These are phyloP conservation scores for Ophion slaviceki DNA, from an alignment of 2,888 invertebrate species.

Conservation along the genomic window DNA sequence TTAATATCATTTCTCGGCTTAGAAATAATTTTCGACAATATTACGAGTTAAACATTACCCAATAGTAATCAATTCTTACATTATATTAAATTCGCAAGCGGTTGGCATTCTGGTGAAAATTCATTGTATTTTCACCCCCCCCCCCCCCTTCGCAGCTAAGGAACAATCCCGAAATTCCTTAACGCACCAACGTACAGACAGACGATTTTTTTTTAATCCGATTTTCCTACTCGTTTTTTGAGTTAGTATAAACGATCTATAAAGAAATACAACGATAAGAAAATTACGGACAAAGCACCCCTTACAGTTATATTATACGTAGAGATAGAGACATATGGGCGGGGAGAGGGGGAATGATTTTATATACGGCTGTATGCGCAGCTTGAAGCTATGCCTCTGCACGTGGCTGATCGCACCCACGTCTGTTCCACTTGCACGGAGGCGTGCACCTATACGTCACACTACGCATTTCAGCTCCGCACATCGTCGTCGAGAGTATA, in stretches of 20 bases:
- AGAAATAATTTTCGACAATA: too few species aligned
- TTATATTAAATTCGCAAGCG: too few species aligned
- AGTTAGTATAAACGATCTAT: background rate
- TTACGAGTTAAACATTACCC: too few species aligned
- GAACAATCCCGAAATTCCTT: too few species aligned
- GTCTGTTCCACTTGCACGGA: constrained; percentile 9
- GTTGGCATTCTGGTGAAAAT: too few species aligned
- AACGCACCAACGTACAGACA: too few species aligned
- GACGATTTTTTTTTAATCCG: too few species aligned
- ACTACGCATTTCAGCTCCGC: background rate
- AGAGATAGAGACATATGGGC: background rate
- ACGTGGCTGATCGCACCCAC: constrained; percentile 15
- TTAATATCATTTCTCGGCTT: too few species aligned
- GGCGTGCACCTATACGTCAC: background rate
- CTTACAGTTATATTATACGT: background rate
- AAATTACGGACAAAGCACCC: background rate
- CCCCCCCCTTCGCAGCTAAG: too few species aligned
- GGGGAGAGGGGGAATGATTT: background rate
- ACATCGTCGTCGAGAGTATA: background rate
- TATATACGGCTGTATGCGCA: background rate
- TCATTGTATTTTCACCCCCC: too few species aligned
- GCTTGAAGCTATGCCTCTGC: background rate
- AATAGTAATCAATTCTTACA: too few species aligned
- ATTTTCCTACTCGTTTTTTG: too few species aligned
- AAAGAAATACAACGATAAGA: background rate